Conservation (phyloP, 1,140 invertebrate genomes). For the Micrasema minimum region DNA sequence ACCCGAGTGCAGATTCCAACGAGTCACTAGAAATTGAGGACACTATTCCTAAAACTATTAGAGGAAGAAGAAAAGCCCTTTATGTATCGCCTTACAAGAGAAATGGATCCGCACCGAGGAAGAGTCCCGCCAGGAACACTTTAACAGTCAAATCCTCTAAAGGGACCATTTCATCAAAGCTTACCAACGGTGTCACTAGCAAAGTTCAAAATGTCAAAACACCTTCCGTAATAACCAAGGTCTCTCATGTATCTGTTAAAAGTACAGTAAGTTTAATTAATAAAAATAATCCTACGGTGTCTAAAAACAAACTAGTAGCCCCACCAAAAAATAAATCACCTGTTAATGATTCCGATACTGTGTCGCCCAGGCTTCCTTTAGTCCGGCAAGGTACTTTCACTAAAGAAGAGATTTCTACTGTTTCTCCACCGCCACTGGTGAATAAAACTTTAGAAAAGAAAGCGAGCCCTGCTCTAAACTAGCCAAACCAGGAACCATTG, state of each 20-base stretch:
- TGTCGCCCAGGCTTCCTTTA: conserved; percentile 63
- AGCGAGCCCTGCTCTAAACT: conserved; percentile 55
- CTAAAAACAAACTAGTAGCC: conserved; percentile 4
- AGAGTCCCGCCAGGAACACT: conserved; percentile 50
- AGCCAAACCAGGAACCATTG: conserved; percentile 57
- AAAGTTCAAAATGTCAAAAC: conserved; percentile 16
- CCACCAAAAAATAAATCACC: conserved; percentile 21
- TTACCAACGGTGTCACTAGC: conserved; percentile 23
- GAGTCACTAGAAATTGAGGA: conserved; percentile 58
- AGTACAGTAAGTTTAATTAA: conserved; percentile 16
- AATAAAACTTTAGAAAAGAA: conserved; percentile 64
- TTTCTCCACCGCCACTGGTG: conserved; percentile 59
- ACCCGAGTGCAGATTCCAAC: conserved; percentile 61
- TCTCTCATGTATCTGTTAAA: conserved; percentile 48
- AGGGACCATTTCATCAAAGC: conserved; percentile 18
- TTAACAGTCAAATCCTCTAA: conserved; percentile 29
- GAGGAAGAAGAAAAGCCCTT: conserved; percentile 79
- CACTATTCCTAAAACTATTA: conserved; percentile 72
- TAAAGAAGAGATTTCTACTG: conserved; percentile 74
- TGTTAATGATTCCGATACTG: conserved; percentile 33
- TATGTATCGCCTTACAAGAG: conserved; percentile 73
- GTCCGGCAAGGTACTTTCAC: conserved; percentile 89
- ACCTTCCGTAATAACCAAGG: conserved; percentile 41
- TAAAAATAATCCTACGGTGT: neutral
- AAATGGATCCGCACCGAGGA: conserved; percentile 55